These are phyloP conservation scores for Chamaetylas fuelleborni DNA, from an alignment of 2,113 vertebrate species.

Conservation along the genomic window DNA sequence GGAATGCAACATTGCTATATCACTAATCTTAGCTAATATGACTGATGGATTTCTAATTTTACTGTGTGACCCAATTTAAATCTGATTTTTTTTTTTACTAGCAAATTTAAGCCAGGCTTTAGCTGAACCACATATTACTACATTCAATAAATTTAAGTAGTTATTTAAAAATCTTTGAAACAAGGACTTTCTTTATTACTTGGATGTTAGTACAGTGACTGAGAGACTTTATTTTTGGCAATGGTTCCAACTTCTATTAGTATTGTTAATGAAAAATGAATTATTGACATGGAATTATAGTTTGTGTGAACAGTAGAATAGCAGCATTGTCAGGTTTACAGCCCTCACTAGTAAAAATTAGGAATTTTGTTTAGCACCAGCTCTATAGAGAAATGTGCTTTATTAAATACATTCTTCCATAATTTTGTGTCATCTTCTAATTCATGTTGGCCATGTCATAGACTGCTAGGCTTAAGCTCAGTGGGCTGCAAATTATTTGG, in stretches of 20 bases:
- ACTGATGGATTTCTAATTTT: background rate
- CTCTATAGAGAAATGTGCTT: background rate
- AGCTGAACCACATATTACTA: background rate
- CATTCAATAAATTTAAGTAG: background rate
- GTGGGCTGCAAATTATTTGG: background rate
- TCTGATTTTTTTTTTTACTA: background rate
- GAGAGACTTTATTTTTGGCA: background rate
- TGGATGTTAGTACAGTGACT: background rate
- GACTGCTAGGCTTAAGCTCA: background rate
- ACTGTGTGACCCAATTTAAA: background rate
- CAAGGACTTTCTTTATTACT: background rate
- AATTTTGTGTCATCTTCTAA: background rate
- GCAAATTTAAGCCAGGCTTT: background rate
- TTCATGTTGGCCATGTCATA: background rate
- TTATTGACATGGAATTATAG: background rate
- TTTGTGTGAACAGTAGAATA: background rate
- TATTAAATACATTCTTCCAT: background rate
- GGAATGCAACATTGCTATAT: background rate
- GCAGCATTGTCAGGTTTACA: background rate
- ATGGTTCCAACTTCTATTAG: background rate
- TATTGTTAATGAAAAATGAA: background rate
- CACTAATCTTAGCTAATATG: background rate
- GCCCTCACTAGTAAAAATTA: background rate
- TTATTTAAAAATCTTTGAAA: background rate
- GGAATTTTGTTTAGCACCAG: background rate